These are phyloP conservation scores for Mesoligia furuncula DNA, from an alignment of 2,888 invertebrate species.

Conservation along the genomic window DNA sequence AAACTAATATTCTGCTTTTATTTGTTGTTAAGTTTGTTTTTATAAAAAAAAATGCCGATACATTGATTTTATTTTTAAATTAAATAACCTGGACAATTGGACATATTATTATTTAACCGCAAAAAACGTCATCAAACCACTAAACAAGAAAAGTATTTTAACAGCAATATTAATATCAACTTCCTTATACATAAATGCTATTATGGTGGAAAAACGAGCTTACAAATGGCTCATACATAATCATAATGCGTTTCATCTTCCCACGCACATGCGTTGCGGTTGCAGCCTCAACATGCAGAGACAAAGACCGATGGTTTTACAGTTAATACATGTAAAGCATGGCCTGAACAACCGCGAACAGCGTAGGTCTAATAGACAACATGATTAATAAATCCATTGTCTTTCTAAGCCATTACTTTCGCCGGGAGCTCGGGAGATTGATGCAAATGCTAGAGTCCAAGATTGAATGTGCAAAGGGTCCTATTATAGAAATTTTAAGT, in stretches of 20 bases:
- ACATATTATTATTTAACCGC: too few relatives aligned
- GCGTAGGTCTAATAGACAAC: slow-evolving; percentile 29
- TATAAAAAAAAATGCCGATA: neutral
- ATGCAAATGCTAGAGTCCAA: slow-evolving; percentile 48
- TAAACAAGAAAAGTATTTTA: slow-evolving; percentile 40
- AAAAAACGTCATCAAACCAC: slow-evolving; percentile 30
- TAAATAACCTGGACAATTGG: too few relatives aligned
- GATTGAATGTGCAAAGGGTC: slow-evolving; percentile 26
- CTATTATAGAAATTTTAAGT: slow-evolving; percentile 47
- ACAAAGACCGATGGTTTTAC: slow-evolving; percentile 59
- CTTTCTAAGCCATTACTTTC: slow-evolving; percentile 46
- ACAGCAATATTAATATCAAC: slow-evolving; percentile 49
- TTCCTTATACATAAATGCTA: slow-evolving; percentile 70
- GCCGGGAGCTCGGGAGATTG: slow-evolving; percentile 50
- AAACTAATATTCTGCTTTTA: slow-evolving; percentile 13
- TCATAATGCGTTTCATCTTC: slow-evolving; percentile 71
- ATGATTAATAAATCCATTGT: slow-evolving; percentile 58
- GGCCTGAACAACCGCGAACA: slow-evolving; percentile 33
- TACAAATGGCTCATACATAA: slow-evolving; percentile 71
- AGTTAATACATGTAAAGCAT: slow-evolving; percentile 47
- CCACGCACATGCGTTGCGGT: slow-evolving; percentile 70
- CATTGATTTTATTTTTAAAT: neutral
- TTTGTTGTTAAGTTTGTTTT: neutral
- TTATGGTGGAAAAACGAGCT: slow-evolving; percentile 66
- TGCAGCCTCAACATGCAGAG: slow-evolving; percentile 32